Evolutionary conservation across 2,113 vertebrate species (phyloP).

Genomic region (Chionis minor): DNA sequence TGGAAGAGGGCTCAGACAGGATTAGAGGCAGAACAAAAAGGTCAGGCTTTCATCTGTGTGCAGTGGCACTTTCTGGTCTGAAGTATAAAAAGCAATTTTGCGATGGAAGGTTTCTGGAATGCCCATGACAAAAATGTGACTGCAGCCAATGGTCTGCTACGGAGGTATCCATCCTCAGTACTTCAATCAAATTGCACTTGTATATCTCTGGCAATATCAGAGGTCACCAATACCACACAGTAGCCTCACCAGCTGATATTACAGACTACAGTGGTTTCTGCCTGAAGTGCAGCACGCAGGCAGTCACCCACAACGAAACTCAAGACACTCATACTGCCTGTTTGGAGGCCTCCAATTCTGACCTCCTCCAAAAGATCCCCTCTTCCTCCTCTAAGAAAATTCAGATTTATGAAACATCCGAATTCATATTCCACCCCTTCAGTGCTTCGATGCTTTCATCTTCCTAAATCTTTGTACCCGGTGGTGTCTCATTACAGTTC

Average conservation of each 20-base stretch:
- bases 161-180: not conserved
- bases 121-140: not conserved
- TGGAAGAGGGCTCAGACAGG: constrained; percentile 57
- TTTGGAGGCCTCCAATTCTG: not conserved
- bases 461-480: not conserved
- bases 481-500: not conserved
- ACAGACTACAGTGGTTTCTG: not conserved
- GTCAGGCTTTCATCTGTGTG: not conserved
- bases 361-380: not conserved
- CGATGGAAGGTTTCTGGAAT: constrained; percentile 48
- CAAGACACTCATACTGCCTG: not conserved
- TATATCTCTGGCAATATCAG: not conserved
- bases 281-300: not conserved
- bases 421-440: not conserved
- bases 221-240: not conserved
- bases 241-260: not conserved
- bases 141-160: not conserved
- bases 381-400: not conserved
- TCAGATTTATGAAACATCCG: not conserved
- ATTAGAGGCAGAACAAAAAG: constrained; percentile 39
- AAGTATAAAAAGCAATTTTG: constrained; percentile 37
- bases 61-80: constrained; percentile 37
- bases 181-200: not conserved
- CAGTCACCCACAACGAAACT: not conserved
- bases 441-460: not conserved